A percentile compares a stretch with the other conserved stretches of the same genome.
These are phyloP conservation scores for Pedionomus torquatus DNA, from an alignment of 2,113 vertebrate genomes.

Conservation along the genomic window DNA sequence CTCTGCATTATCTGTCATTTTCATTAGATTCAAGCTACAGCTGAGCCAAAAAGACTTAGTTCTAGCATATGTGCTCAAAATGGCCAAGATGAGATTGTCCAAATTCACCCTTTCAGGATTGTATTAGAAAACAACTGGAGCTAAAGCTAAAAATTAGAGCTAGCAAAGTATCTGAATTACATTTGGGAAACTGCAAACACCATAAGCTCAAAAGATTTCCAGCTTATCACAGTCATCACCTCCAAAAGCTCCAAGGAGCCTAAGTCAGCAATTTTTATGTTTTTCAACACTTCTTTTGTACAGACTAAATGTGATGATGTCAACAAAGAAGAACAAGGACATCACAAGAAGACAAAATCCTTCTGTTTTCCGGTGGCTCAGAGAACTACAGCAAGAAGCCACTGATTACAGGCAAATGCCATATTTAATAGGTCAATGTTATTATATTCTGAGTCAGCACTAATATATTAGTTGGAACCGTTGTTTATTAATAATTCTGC, in stretches of 20 bases:
- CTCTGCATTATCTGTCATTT: constrained; percentile 84
- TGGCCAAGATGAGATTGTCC: constrained; percentile 77
- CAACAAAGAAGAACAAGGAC: constrained; percentile 58
- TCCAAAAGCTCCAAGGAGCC: constrained; percentile 57
- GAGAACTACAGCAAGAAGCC: constrained; percentile 20
- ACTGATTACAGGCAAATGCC: constrained; percentile 41
- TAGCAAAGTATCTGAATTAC: constrained; percentile 59
- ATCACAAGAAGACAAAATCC: constrained; percentile 66
- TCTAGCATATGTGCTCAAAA: constrained; percentile 80
- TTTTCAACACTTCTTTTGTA: constrained; percentile 9
- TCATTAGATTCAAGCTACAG: constrained; percentile 81
- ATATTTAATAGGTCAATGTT: constrained; percentile 61
- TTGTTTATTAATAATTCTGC: constrained; percentile 34
- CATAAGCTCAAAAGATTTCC: constrained; percentile 48
- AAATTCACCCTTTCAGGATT: constrained; percentile 76
- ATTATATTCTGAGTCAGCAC: constrained; percentile 66
- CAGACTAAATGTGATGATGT: constrained; percentile 36
- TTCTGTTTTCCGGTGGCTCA: constrained; percentile 5
- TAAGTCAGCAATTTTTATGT: constrained; percentile 51
- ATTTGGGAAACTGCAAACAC: constrained; percentile 60
- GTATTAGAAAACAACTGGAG: constrained; percentile 59
- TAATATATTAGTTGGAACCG: constrained; percentile 52
- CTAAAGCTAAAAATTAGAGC: constrained; percentile 58
- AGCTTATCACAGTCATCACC: constrained; percentile 55
- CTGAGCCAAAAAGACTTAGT: constrained; percentile 82